Percentiles rank a stretch among this genome's conserved stretches.
Conservation (phyloP, 2,888 invertebrate genomes). For the Apantesis nais region DNA sequence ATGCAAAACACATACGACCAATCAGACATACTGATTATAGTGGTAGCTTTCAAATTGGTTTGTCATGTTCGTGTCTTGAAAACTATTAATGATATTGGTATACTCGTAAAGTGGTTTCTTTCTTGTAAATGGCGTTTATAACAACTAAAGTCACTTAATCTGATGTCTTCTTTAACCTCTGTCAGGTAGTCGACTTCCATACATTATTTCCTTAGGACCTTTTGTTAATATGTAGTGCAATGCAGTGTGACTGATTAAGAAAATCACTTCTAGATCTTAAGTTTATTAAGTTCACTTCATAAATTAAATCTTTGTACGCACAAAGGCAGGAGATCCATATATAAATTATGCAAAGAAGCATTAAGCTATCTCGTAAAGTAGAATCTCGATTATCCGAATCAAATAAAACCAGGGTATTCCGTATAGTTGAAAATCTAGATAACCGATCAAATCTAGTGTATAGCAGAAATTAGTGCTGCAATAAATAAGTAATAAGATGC, state of each 20-base stretch:
- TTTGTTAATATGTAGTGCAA: background rate
- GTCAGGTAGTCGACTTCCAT: background rate
- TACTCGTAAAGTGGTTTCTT: background rate
- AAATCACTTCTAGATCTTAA: no score
- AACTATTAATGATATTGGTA: background rate
- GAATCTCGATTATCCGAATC: no score
- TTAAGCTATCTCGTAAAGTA: no score
- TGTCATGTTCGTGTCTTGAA: background rate
- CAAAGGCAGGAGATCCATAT: no score
- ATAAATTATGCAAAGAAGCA: no score
- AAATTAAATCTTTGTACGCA: no score
- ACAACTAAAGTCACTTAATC: background rate
- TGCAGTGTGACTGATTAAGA: background rate
- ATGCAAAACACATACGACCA: constrained; percentile 38
- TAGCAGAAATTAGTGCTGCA: background rate
- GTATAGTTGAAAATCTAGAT: no score
- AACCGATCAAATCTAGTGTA: no score
- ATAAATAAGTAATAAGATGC: background rate
- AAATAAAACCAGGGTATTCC: no score
- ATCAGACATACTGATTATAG: constrained; percentile 11
- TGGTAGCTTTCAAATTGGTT: constrained; percentile 14
- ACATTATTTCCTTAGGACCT: background rate
- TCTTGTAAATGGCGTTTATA: background rate
- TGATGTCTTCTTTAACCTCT: background rate
- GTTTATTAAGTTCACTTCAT: background rate